Evolutionary conservation across 2,888 invertebrate species (phyloP).

Genomic region (Caenorhabditis sp.): DNA sequence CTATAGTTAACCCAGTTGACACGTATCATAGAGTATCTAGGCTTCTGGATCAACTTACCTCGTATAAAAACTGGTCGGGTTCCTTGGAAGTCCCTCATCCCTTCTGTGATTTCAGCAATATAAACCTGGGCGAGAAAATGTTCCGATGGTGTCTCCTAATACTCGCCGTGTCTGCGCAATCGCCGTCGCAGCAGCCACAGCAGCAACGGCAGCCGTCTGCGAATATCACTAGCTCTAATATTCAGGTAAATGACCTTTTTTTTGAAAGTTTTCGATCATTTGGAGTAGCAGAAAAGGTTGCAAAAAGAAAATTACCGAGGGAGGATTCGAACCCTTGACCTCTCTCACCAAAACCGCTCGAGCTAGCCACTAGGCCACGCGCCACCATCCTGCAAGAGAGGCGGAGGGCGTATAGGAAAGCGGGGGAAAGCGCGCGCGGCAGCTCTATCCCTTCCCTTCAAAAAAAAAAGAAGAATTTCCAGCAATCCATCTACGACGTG

Average conservation of each 20-base stretch:
- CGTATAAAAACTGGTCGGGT: conserved; percentile 7
- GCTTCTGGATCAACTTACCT: conserved; percentile 24
- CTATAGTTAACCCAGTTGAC: conserved; percentile 48
- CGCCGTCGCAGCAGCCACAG: conserved; percentile 9
- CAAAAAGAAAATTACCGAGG: no score
- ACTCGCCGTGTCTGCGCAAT: conserved; percentile 13
- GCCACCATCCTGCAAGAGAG: no score
- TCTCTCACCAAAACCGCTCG: no score
- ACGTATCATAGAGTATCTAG: conserved; percentile 21
- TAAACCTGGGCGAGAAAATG: conserved; percentile 26
- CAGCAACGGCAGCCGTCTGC: conserved; percentile 14
- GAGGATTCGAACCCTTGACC: no score
- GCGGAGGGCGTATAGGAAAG: no score
- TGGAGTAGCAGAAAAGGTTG: no score
- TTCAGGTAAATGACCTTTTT: no score
- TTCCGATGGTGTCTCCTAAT: conserved; percentile 33
- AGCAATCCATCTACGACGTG: conserved; percentile 75
- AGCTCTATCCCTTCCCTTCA: no score
- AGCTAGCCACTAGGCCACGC: no score
- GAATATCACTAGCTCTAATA: conserved; percentile 26
- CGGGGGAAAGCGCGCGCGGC: no score
- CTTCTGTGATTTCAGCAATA: conserved; percentile 7
- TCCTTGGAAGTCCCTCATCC: neutral
- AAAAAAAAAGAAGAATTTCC: no score
- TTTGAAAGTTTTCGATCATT: no score